Evolutionary conservation across 1,140 invertebrate species (phyloP).

Genomic region (Plodia interpunctella): DNA sequence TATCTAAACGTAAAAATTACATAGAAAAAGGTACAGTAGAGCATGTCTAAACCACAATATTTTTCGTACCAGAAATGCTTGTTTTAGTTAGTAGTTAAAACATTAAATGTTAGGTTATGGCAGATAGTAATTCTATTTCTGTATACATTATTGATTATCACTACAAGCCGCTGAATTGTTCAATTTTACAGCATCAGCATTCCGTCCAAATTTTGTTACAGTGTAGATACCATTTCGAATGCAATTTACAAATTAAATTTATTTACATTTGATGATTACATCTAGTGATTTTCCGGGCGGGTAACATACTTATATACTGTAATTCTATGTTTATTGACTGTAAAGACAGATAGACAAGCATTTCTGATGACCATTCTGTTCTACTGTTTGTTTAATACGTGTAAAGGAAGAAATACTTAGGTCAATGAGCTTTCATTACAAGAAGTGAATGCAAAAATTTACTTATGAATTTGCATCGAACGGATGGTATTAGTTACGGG

Average conservation of each 20-base stretch:
- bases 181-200: conserved; percentile 36
- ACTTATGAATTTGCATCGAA: too few relatives aligned
- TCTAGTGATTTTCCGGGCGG: neutral
- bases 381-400: too few relatives aligned
- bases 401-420: too few relatives aligned
- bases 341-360: neutral
- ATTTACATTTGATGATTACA: neutral
- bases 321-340: neutral
- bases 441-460: too few relatives aligned
- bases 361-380: neutral
- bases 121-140: neutral
- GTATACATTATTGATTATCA: neutral
- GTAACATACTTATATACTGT: neutral
- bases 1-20: too few relatives aligned
- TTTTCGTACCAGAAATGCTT: conserved; percentile 9
- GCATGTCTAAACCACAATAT: neutral
- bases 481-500: too few relatives aligned
- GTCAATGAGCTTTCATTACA: too few relatives aligned
- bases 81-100: neutral
- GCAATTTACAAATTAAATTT: neutral
- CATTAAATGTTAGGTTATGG: neutral
- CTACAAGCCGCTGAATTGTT: conserved; percentile 7
- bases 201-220: conserved; percentile 48
- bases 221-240: conserved; percentile 22
- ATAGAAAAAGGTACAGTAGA: too few relatives aligned